Evolutionary conservation across 2,113 vertebrate species (phyloP), one percentile per base, ranked within the genome.

Genomic region (Austrofundulus limnaeus): DNA sequence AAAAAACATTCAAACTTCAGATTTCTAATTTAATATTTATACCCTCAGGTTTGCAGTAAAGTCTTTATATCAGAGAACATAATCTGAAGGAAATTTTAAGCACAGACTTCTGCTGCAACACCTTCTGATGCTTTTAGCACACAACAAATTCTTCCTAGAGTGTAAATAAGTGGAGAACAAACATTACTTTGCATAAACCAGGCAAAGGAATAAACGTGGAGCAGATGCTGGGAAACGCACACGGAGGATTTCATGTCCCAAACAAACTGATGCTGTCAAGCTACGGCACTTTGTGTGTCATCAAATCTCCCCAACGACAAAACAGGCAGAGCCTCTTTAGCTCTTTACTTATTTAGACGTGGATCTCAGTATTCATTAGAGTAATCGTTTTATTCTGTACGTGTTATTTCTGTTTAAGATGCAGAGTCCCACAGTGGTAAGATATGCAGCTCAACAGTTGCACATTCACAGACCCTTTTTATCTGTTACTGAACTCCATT

Each of bases 361-460:
- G 16, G 65, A 64, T 73, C 62, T 42, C 20, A 48, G 51, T 60
- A 34, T 55, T 25, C 56, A 52, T 19, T 31, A 16, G 60, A 73
- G 61, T 45, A 55, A 54, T 49, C 20, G 12, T 49, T 46, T 56
- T 52, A 78, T 72, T 75, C 54, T 31, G 11, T 19, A 21, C 43
- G 62, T 61, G 21, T 72, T 63, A 72, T 60, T 61, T 77, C 70
- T 80, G 68, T 57, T 85, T 78, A 64, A 83, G 66, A 87, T 83
- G 54, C 70, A 78, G 80, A 15, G 80, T 69, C 38, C 8, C 48
- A 43, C 52, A 4, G 12, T 46, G 45, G 80, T 80, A 73, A 85
- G 78, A 85, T 53, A 20, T 42, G 66, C 63, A 25, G 58, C 74
- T 69, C 48, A 66, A 39, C 50, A 53, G 23, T 65, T 61, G 68